Evolutionary conservation across 2,113 vertebrate genomes (phyloP).

Genomic region (Poeciliopsis occidentalis): DNA sequence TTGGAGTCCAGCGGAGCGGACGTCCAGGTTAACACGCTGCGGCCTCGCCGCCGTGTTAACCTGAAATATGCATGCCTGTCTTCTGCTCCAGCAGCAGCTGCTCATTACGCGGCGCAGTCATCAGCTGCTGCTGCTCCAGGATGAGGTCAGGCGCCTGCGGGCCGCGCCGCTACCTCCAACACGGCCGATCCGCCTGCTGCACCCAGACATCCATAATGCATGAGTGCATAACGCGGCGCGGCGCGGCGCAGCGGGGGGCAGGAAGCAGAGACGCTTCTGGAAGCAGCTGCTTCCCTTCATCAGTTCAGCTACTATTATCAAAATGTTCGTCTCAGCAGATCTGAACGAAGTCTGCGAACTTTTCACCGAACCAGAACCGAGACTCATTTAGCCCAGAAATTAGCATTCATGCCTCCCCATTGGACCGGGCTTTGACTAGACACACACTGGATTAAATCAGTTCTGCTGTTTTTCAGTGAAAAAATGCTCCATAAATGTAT

Average conservation of each 20-base stretch:
- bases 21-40: too few relatives aligned
- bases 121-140: constrained; percentile 24
- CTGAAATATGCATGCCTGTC: constrained; percentile 11
- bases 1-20: background rate
- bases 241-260: background rate
- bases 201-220: constrained; percentile 10
- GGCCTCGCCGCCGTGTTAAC: background rate
- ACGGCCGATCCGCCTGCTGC: background rate
- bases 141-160: constrained; percentile 4
- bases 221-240: background rate
- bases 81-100: background rate
- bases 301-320: too few relatives aligned
- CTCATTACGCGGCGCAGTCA: constrained; percentile 12
- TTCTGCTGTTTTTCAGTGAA: too few relatives aligned
- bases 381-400: too few relatives aligned
- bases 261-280: background rate
- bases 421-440: too few relatives aligned
- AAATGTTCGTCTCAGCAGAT: background rate
- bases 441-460: too few relatives aligned
- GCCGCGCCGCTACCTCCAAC: background rate
- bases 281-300: background rate
- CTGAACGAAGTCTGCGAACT: background rate
- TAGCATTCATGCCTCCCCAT: too few relatives aligned
- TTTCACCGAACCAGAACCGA: too few relatives aligned
- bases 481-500: too few relatives aligned